These are phyloP conservation scores for Stomatorhinus ivindoensis DNA, from an alignment of 2,113 vertebrate species.

Conservation along the genomic window DNA sequence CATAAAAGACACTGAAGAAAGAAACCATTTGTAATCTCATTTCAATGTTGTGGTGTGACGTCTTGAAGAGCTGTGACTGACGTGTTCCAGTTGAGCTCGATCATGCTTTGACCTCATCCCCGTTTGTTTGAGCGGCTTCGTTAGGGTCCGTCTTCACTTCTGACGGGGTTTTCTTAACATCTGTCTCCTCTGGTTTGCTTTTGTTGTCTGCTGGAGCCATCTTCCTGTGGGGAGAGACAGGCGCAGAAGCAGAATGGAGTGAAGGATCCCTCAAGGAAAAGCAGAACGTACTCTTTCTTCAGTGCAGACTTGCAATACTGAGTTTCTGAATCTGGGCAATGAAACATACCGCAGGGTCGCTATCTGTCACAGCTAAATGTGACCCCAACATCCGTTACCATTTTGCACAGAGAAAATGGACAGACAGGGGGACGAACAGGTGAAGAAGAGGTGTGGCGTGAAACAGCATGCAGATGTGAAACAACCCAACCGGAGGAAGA, in stretches of 20 bases:
- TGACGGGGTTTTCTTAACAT: conserved; percentile 64
- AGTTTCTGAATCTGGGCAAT: not conserved
- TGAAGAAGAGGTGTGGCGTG: not conserved
- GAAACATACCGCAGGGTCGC: not conserved
- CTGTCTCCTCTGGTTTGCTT: conserved; percentile 61
- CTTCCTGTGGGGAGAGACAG: conserved; percentile 61
- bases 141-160: conserved; percentile 91
- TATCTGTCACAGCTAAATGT: not conserved
- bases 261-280: not conserved
- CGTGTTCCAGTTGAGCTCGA: conserved; percentile 15
- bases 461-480: not conserved
- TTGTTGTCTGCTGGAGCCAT: conserved; percentile 68
- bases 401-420: not conserved
- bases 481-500: not conserved
- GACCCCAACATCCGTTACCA: not conserved
- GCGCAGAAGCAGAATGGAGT: conserved; percentile 15
- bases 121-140: conserved; percentile 87
- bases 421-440: not conserved
- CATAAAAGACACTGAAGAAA: conserved; percentile 77
- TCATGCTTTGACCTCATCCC: conserved; percentile 96
- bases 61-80: conserved; percentile 46
- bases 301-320: not conserved
- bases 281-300: not conserved
- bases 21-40: conserved; percentile 44
- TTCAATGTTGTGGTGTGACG: conserved; percentile 50